Evolutionary conservation across 2,113 vertebrate species (phyloP).

Genomic region (Leucoraja erinaceus): DNA sequence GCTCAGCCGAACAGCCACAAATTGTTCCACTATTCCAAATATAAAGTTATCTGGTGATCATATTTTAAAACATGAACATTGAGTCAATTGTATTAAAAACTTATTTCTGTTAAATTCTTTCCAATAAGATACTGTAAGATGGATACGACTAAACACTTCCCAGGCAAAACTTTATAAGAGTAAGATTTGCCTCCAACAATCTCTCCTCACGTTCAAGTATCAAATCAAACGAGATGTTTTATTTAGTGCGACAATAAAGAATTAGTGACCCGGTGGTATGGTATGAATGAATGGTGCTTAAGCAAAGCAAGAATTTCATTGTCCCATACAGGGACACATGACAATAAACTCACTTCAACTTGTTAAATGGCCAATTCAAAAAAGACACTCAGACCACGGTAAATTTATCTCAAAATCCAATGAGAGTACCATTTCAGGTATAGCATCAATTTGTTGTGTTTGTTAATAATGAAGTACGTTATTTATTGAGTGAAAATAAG

Average conservation of each 20-base stretch:
- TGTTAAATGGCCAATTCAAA: conserved; percentile 11
- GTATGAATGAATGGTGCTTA: background rate
- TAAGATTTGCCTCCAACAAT: background rate
- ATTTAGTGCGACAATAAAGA: background rate
- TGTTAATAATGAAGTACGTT: background rate
- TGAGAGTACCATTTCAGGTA: background rate
- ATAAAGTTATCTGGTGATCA: too few relatives aligned
- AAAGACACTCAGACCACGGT: background rate
- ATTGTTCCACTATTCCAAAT: background rate
- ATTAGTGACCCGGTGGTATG: background rate
- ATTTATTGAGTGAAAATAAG: background rate
- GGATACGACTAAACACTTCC: background rate
- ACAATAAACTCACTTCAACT: too few relatives aligned
- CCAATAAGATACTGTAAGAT: background rate
- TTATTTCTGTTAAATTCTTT: background rate
- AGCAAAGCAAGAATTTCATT: too few relatives aligned
- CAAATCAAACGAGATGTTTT: background rate
- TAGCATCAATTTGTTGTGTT: background rate
- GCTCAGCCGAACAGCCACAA: background rate
- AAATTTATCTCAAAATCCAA: background rate
- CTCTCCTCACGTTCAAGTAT: too few relatives aligned
- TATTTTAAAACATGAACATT: background rate
- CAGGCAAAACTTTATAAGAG: background rate
- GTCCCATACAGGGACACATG: too few relatives aligned
- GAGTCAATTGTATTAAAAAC: background rate